Percentiles rank a stretch among this genome's conserved stretches.
Conservation (phyloP, 2,797 vertebrate species). For the Oceanodroma leucorhoa region DNA sequence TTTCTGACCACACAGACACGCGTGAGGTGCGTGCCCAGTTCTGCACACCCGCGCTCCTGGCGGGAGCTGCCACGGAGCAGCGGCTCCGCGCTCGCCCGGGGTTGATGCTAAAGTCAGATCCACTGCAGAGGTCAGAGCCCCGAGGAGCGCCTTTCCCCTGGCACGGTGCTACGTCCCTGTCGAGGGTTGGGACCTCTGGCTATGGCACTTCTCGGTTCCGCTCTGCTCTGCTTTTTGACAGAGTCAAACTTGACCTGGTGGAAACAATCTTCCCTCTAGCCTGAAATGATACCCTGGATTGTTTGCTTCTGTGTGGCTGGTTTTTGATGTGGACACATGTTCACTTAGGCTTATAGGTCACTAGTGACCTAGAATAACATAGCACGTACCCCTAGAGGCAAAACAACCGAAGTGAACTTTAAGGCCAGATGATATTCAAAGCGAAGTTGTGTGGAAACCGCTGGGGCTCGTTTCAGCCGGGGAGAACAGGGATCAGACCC, state of each 20-base stretch:
- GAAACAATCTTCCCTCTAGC: background rate
- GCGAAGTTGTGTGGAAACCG: background rate
- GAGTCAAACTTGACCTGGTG: background rate
- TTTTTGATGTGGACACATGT: background rate
- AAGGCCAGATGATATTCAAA: background rate
- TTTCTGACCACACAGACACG: background rate
- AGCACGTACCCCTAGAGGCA: slow-evolving; percentile 18
- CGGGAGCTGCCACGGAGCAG: background rate
- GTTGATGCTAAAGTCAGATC: fast-evolving
- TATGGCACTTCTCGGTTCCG: background rate
- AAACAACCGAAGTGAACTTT: slow-evolving; percentile 4
- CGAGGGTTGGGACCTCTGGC: background rate
- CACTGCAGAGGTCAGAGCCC: background rate
- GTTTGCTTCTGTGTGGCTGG: background rate
- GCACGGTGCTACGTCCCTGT: background rate
- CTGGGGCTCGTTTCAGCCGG: background rate
- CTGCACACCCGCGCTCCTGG: background rate
- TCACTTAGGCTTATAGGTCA: background rate
- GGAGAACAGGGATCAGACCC: background rate
- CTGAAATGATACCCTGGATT: background rate
- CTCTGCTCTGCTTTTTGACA: background rate
- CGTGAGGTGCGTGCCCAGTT: background rate
- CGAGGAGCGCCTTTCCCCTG: background rate
- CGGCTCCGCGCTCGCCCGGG: background rate
- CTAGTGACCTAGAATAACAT: background rate